Evolutionary conservation across 2,797 vertebrate species (phyloP).

Genomic region (Ctenopoma kingsleyae): DNA sequence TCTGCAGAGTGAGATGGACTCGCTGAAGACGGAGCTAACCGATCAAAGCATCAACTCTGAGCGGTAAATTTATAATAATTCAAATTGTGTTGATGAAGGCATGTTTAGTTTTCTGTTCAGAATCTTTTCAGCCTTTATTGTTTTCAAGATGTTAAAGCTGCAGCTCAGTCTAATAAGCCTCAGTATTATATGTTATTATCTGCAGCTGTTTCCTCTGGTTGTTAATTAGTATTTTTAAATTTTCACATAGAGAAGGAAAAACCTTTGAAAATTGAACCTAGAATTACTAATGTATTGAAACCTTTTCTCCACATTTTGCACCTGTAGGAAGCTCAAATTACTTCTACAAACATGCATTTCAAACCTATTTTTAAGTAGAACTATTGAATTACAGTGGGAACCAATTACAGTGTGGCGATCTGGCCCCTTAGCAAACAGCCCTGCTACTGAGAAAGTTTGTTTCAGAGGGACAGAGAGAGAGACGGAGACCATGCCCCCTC

Average conservation of each 20-base stretch:
- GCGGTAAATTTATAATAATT: conserved; percentile 78
- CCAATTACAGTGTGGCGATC: neutral
- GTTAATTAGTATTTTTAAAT: neutral
- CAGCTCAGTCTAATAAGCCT: neutral
- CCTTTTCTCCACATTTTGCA: conserved; percentile 9
- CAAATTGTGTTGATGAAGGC: neutral
- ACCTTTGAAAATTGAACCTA: conserved; percentile 10
- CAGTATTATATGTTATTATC: neutral
- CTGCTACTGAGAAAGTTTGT: neutral
- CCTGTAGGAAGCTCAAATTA: neutral
- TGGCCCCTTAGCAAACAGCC: neutral
- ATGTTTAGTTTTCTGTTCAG: neutral
- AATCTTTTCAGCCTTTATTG: neutral
- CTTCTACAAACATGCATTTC: neutral
- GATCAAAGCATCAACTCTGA: conserved; percentile 94
- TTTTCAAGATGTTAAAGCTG: neutral
- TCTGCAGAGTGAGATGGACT: conserved; percentile 94
- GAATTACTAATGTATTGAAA: neutral
- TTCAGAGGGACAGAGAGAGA: conserved; percentile 3
- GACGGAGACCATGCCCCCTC: conserved; percentile 28
- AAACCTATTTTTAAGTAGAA: neutral
- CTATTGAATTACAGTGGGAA: neutral
- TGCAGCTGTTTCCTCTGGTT: neutral
- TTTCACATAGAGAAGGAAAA: neutral
- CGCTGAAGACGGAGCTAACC: conserved; percentile 93